phyloP scores from a whole-genome alignment of 2,888 invertebrate genomes.

The Melanophora roralis region DNA sequence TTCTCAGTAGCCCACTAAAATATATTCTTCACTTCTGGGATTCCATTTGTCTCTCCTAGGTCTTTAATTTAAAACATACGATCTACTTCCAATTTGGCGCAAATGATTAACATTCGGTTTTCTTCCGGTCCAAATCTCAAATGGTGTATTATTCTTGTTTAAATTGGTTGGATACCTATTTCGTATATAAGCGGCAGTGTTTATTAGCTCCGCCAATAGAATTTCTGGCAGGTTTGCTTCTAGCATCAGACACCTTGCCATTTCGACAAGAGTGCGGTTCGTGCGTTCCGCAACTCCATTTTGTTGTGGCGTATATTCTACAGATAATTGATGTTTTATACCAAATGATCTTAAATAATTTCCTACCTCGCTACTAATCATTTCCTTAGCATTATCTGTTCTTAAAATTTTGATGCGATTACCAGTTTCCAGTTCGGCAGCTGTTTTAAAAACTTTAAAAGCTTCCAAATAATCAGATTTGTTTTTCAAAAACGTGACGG shows the following conservation, averaged over 20 bases:
- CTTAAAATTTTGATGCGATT: too few relatives aligned
- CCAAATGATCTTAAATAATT: not conserved
- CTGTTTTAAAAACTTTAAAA: not conserved
- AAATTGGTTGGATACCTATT: not conserved
- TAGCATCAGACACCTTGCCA: not conserved
- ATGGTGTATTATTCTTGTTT: not conserved
- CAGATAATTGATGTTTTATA: not conserved
- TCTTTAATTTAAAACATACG: too few relatives aligned
- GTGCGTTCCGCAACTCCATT: not conserved
- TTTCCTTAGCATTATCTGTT: not conserved
- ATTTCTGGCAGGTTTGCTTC: not conserved
- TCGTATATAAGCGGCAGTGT: not conserved
- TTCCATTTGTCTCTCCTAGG: too few relatives aligned
- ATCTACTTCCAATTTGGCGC: too few relatives aligned
- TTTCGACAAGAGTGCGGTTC: not conserved
- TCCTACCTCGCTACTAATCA: not conserved
- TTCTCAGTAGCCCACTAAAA: too few relatives aligned
- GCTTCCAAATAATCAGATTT: not conserved
- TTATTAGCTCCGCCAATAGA: not conserved
- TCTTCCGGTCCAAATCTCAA: not conserved
- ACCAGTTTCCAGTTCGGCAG: not conserved
- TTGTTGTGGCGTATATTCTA: not conserved
- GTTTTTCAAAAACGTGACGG: not conserved
- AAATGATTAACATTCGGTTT: conserved; percentile 1
- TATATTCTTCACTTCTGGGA: too few relatives aligned